phyloP scores from a whole-genome alignment of 2,888 invertebrate species.

The Amaurobius ferox region DNA sequence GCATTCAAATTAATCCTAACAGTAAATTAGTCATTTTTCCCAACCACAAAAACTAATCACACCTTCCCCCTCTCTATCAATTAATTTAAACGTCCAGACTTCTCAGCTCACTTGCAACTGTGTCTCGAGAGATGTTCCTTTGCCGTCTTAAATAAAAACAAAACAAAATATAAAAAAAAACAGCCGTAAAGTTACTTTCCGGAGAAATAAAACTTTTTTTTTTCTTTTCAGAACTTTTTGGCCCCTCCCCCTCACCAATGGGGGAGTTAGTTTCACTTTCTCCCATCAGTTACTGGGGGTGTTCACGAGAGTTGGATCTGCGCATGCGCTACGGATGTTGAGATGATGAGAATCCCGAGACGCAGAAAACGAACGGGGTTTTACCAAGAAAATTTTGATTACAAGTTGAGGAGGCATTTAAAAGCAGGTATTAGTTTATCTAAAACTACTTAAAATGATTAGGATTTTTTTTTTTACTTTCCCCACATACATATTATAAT shows the following conservation, averaged over 20 bases:
- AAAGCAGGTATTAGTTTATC: too few species aligned
- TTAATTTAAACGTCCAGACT: neutral
- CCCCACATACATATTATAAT: too few species aligned
- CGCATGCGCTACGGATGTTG: conserved; percentile 2
- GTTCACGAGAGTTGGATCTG: neutral
- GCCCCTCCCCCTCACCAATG: conserved; percentile 64
- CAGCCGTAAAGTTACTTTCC: conserved; percentile 1
- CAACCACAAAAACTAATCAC: too few species aligned
- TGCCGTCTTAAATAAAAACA: neutral
- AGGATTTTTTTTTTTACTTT: too few species aligned
- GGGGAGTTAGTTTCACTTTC: conserved; percentile 18
- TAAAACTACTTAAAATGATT: too few species aligned
- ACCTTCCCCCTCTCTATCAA: neutral
- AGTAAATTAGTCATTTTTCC: too few species aligned
- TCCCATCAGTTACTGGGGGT: conserved; percentile 9
- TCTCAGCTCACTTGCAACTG: neutral
- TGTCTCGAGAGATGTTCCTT: neutral
- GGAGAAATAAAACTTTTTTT: neutral
- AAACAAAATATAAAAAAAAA: neutral
- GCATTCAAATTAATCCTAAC: too few species aligned
- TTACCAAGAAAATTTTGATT: too few species aligned
- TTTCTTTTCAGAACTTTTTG: conserved; percentile 30
- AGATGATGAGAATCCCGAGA: neutral
- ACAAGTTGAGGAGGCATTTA: too few species aligned
- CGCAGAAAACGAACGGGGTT: too few species aligned